Conservation (phyloP, 1,140 invertebrate genomes). For the Globodera rostochiensis region DNA sequence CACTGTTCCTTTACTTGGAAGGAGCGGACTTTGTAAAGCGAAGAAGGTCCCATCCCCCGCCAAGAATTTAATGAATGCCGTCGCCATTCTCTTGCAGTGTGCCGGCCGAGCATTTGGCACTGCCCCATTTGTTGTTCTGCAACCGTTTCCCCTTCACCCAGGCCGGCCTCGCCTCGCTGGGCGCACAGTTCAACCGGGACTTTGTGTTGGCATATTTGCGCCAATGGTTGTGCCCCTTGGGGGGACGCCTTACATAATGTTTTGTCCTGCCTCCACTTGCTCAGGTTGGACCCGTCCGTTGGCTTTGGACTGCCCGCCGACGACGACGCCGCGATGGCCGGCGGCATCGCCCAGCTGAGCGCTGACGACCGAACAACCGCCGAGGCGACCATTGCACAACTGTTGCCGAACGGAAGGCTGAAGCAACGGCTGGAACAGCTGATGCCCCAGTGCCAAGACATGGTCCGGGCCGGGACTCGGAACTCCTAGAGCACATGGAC, state of each 20-base stretch:
- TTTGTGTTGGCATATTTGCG: slow-evolving; percentile 34
- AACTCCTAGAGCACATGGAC: neutral
- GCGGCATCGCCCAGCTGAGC: neutral
- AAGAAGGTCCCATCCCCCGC: neutral
- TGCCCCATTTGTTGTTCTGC: slow-evolving; percentile 35
- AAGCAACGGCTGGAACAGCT: slow-evolving; percentile 37
- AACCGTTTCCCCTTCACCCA: slow-evolving; percentile 42
- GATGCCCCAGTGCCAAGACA: slow-evolving; percentile 28
- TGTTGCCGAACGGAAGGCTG: slow-evolving; percentile 30
- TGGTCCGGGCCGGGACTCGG: slow-evolving; percentile 9
- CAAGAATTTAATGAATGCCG: neutral
- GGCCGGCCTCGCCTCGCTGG: slow-evolving; percentile 33
- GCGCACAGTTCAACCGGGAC: slow-evolving; percentile 30
- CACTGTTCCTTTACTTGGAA: slow-evolving; percentile 24
- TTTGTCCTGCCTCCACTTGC: too few species aligned
- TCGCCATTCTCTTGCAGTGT: slow-evolving; percentile 14
- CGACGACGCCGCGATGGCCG: slow-evolving; percentile 1
- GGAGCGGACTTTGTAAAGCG: slow-evolving; percentile 19
- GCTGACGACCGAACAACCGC: slow-evolving; percentile 8
- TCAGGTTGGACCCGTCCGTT: slow-evolving; percentile 25
- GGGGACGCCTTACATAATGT: too few species aligned
- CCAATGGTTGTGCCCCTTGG: slow-evolving; percentile 16
- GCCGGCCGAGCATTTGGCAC: slow-evolving; percentile 7
- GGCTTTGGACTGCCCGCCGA: slow-evolving; percentile 13
- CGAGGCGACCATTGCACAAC: slow-evolving; percentile 35